Conservation (phyloP, 2,113 vertebrate genomes). For the Toxotes jaculatrix region DNA sequence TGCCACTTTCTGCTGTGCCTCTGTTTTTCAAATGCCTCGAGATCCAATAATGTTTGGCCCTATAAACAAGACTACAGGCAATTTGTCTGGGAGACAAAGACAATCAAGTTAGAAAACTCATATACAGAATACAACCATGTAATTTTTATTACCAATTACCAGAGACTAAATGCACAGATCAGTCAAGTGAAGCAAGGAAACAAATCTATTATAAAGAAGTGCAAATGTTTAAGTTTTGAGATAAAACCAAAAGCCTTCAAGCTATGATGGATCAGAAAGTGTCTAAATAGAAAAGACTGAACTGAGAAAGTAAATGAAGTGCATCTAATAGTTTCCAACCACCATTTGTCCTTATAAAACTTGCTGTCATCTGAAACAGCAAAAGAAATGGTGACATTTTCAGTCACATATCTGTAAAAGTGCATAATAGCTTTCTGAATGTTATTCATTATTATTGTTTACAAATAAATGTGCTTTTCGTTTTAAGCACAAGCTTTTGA, state of each 20-base stretch:
- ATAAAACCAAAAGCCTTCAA: background rate
- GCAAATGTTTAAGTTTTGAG: background rate
- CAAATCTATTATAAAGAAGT: background rate
- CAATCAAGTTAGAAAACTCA: background rate
- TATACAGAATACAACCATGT: background rate
- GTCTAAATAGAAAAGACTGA: background rate
- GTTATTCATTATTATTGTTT: background rate
- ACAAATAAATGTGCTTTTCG: background rate
- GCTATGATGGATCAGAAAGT: background rate
- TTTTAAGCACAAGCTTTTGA: background rate
- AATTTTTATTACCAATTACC: background rate
- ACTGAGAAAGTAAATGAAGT: background rate
- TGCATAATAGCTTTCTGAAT: background rate
- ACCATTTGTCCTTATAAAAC: no score
- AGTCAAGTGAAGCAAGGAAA: background rate
- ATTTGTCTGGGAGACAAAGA: background rate
- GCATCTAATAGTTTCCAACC: no score
- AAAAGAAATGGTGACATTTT: background rate
- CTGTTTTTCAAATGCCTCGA: conserved; percentile 22
- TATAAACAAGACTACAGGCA: conserved; percentile 1
- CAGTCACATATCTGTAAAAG: background rate
- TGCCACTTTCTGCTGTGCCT: conserved; percentile 15
- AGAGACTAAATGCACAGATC: background rate
- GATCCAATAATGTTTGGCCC: conserved; percentile 27
- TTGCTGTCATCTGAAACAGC: background rate